Conservation (phyloP, 1,140 invertebrate species). For the Pseudomyrmex gracilis region DNA sequence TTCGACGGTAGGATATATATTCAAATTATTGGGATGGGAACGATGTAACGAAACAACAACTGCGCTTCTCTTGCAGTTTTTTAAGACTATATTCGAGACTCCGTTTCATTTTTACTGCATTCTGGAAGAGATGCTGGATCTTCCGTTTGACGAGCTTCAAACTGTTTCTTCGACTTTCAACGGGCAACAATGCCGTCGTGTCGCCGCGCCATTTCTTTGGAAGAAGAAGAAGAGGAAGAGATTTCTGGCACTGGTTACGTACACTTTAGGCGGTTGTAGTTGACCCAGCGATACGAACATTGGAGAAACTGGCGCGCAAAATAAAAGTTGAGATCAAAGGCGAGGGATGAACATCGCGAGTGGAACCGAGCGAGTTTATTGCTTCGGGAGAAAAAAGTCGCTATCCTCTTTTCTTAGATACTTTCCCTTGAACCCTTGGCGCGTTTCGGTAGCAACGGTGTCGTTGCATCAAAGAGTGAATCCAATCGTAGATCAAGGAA, state of each 20-base stretch:
- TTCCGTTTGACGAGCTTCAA: conserved; percentile 60
- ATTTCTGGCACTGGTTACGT: neutral
- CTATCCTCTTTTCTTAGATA: conserved; percentile 48
- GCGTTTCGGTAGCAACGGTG: conserved; percentile 15
- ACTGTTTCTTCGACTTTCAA: conserved; percentile 70
- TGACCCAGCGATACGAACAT: conserved; percentile 23
- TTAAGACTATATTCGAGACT: conserved; percentile 66
- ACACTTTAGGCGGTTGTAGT: conserved; percentile 20
- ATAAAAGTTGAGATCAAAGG: conserved; percentile 55
- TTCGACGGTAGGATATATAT: neutral
- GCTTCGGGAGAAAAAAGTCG: conserved; percentile 51
- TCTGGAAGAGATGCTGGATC: conserved; percentile 50
- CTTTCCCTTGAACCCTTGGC: neutral
- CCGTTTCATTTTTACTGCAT: conserved; percentile 33
- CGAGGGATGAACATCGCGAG: conserved; percentile 41
- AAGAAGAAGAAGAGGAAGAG: neutral
- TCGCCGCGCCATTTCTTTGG: conserved; percentile 48
- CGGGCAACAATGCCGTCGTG: conserved; percentile 47
- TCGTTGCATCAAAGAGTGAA: conserved; percentile 39
- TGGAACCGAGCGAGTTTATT: conserved; percentile 50
- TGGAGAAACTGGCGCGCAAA: conserved; percentile 25
- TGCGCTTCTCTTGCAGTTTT: conserved; percentile 67
- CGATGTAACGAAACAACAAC: conserved; percentile 36
- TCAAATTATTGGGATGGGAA: conserved; percentile 6
- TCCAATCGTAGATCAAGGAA: conserved; percentile 32